Evolutionary conservation across 1,140 invertebrate species (phyloP), one percentile per base, ranked within the genome.

Genomic region (Drosophila kanapiae): DNA sequence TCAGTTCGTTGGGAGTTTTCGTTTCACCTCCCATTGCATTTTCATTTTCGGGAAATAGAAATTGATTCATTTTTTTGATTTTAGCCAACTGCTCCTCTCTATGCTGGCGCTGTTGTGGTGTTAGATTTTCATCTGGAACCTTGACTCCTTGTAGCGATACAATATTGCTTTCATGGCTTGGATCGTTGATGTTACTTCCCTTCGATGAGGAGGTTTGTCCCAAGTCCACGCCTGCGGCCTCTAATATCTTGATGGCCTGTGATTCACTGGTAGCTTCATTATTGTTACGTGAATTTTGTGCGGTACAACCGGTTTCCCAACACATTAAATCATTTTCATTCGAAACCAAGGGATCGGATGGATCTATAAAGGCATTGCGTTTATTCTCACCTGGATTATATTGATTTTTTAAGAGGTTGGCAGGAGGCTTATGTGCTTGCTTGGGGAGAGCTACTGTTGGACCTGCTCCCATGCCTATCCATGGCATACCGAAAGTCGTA

Each of bases 41-140:
- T 3, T 90, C 90, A 29, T 91, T 95, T 90, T 98, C 97, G 0
- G 97, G 97, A 93, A 98, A 98, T 35, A 99, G 93, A 94, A 99
- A 96, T 91, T 98, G 96, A 80, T 98, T 96, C 95, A 99, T 97
- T 94, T 98, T 98, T 57, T 97, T 95, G 68, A 99, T 94, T 42
- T 96, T 98, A 6, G 98, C 98, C 29, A 99, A 94, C 81, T 98
- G 97, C 92, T 98, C 97, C 93, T 98, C 98, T 60, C 98, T 94
- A 87, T 98, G 97, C 63, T 98, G 97, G 57, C 97, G 95, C 93
- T 99, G 98, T 93, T 99, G 97, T 29, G 98, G 98, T 59, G 98
- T 99, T 75, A 99, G 94, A 93, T 99, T 98, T 94, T 99, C 98
- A 94, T 99, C 98, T 68, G 98, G 98, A 82, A 98, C 96, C 95